Evolutionary conservation across 2,888 invertebrate genomes (phyloP).

Genomic region (Drosophila recens): DNA sequence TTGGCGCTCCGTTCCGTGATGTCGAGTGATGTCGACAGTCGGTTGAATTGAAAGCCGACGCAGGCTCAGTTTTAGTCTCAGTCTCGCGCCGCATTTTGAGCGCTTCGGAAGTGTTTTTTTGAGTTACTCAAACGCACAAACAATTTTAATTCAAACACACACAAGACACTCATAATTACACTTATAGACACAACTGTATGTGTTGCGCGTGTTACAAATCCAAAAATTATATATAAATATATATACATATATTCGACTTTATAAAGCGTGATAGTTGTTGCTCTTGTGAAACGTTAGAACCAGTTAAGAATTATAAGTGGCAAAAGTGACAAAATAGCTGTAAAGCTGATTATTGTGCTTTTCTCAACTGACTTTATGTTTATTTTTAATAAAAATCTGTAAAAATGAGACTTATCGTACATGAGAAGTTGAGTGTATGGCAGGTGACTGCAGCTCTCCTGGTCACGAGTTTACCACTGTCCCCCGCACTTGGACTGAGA

Average conservation of each 20-base stretch:
- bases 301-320: no score
- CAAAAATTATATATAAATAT: constrained; percentile 24
- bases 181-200: constrained; percentile 11
- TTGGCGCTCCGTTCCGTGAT: constrained; percentile 55
- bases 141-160: constrained; percentile 15
- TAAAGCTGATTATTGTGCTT: no score
- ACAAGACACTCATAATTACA: no score
- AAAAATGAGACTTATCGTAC: constrained; percentile 64
- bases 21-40: constrained; percentile 20
- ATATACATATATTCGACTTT: constrained; percentile 33
- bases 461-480: constrained; percentile 73
- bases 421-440: no score
- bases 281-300: no score
- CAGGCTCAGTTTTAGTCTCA: constrained; percentile 43
- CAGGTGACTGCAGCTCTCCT: constrained; percentile 69
- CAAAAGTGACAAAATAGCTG: no score
- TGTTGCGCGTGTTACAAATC: constrained; percentile 65
- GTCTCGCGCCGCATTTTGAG: constrained; percentile 80
- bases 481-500: constrained; percentile 77
- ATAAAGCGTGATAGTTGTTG: no score
- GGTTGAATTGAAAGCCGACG: constrained; percentile 67
- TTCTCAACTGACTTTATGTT: no score
- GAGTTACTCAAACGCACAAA: constrained; percentile 31
- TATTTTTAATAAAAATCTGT: no score
- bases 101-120: constrained; percentile 75